Evolutionary conservation across 2,888 invertebrate genomes (phyloP), one percentile per base, ranked within the genome.

Genomic region (Platerodrilus igneus): DNA sequence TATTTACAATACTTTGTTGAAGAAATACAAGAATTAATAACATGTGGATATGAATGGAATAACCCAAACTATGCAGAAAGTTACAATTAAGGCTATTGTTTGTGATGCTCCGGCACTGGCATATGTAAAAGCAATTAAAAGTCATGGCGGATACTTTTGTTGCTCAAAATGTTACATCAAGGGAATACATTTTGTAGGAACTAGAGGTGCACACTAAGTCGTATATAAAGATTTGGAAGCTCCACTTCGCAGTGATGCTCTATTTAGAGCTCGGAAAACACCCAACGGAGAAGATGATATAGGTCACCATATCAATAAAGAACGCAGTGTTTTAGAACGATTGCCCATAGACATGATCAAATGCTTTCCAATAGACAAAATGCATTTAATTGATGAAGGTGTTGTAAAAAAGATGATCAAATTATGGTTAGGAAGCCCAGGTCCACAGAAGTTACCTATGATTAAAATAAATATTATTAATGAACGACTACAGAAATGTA

Each of bases 221-320:
- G 27, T 38, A 2, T 37, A 19, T 32, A 20, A 26, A 16, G 27
- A 41, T 29, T n/a, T 41, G 8, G 11, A 41, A 25, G 17, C 19
- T n/a, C 37, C 13, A 37, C 32, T n/a, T 16, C 23, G 32, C 31
- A 41, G 32, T 37, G 28, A 31, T 32, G 37, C 7, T n/a, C 14
- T 16, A 4, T 37, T 31, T 26, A 41, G 41, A 37, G 10, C 19
- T 16, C 18, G 37, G 31, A 41, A 37, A 10, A 41, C 23, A 9
- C 22, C 17, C 21, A 7, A 13, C 9, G 37, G 9, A 21, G 22
- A 27, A 31, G 31, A 38, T 20, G 37, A 41, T 20, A 17, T 21
- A 17, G 41, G 37, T 9, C 37, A 41, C 20, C 33, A 41, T 31
- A 41, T 41, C 37, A 41, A 41, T 16, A 41, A 40, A 28, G 35